Conservation (phyloP, 2,113 vertebrate genomes). For the Lichenostomus cassidix region DNA sequence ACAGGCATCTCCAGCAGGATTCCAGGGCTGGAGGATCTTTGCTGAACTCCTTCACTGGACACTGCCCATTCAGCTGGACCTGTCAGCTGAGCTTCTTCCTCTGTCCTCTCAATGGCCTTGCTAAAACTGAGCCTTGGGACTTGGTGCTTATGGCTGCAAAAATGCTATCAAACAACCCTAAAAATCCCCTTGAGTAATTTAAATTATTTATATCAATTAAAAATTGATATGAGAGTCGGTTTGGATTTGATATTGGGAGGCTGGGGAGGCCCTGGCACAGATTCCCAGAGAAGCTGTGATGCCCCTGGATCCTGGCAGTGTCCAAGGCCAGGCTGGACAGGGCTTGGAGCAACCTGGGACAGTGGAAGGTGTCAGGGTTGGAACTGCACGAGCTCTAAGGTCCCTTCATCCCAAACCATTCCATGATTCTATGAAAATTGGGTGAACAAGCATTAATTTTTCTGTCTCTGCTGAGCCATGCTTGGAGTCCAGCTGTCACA, state of each 20-base stretch:
- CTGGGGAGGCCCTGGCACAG: neutral
- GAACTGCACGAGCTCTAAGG: neutral
- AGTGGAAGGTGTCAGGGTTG: neutral
- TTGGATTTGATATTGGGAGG: neutral
- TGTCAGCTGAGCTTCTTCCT: neutral
- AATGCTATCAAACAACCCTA: neutral
- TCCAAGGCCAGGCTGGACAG: neutral
- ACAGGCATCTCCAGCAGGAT: neutral
- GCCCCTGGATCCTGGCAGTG: neutral
- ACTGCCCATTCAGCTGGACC: neutral
- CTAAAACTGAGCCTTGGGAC: neutral
- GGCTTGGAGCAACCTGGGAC: fast-evolving
- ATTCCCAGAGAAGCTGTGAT: neutral
- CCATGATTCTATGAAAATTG: neutral
- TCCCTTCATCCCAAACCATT: neutral
- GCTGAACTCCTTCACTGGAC: neutral
- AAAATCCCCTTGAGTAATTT: neutral
- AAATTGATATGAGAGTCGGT: neutral
- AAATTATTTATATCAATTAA: neutral
- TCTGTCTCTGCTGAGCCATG: neutral
- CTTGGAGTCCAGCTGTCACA: neutral
- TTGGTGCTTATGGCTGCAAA: neutral
- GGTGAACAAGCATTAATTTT: neutral
- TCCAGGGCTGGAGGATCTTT: neutral
- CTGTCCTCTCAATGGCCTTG: neutral